Base-by-base conservation (phyloP, 1,140 invertebrate genomes). In the Cyclina sinensis region DNA sequence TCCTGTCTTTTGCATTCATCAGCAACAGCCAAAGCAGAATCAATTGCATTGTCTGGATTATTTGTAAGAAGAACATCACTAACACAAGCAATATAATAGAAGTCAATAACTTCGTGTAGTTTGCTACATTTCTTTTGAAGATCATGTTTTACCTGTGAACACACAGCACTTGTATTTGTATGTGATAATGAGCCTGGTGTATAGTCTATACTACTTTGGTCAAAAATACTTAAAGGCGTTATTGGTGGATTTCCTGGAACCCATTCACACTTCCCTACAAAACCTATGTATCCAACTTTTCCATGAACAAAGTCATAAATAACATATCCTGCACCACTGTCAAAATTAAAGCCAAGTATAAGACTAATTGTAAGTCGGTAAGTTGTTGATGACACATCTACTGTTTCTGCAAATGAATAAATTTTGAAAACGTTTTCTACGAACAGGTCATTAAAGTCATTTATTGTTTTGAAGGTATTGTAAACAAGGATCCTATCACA, bases 161-260 rank as follows among this genome's bases (percentile, higher is more conserved):
- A 87, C 0, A 51, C 11, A 21, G 35, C 27, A 2, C 37, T 65
- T 51, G 70, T 39, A 32, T 59, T 30, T 24, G 43, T 3, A 78
- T 80, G 37, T 2, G 39, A 32, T 3, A 35, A 14, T 48, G 74
- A 54, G 14, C 27, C 76, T 3, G 74, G 74, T 39, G 80, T 68
- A 14, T 24, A 32, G 18, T 39, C 39, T n/a, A 37, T 39, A 51
- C 27, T 51, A 51, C 79, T 70, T 27, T 65, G 74, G 70, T 68
- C 30, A 43, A 62, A n/a, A n/a, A 87, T 24, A 46, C 74, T 59
- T 24, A n/a, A 46, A 46, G n/a, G 32, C n/a, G 51, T 68, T 0
- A 87, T 87, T 46, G 85, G 85, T 32, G 85, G 85, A 70, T 87
- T 39, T 54, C 85, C 65, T 39, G 27, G 7, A 35, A 65, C n/a